Percentiles rank a stretch among this genome's conserved stretches.
These are phyloP conservation scores for Stenichneumon culpator DNA, from an alignment of 2,888 invertebrate species.

Conservation along the genomic window DNA sequence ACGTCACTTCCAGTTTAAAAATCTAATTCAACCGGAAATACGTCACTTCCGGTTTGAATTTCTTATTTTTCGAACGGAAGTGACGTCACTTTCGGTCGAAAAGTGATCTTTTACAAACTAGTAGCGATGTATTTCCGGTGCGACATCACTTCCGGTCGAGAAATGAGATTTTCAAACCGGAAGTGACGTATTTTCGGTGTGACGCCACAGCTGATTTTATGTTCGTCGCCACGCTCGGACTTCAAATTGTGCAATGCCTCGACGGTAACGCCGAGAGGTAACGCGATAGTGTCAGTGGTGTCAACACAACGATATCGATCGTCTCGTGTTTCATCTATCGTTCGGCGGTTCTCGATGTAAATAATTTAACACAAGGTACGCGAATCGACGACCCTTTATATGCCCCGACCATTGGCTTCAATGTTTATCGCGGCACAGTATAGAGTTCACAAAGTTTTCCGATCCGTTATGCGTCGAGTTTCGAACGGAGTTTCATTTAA, in stretches of 20 bases:
- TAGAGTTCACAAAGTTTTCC: constrained; percentile 21
- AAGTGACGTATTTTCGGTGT: too few species aligned
- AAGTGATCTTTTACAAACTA: too few species aligned
- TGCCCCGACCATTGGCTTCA: background rate
- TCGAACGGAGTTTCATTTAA: constrained; percentile 4
- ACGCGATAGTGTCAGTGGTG: constrained; percentile 5
- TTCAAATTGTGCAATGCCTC: background rate
- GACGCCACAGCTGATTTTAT: background rate
- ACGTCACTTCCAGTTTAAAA: too few species aligned
- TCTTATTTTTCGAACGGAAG: too few species aligned
- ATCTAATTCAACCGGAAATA: too few species aligned
- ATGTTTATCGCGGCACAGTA: background rate
- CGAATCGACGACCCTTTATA: background rate
- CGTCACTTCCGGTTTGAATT: too few species aligned
- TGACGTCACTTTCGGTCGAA: too few species aligned
- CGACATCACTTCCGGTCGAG: too few species aligned
- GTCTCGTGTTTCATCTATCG: constrained; percentile 15
- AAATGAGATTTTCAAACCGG: too few species aligned
- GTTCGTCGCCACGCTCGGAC: background rate
- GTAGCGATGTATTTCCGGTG: too few species aligned
- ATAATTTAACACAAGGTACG: constrained; percentile 1
- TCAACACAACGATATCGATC: constrained; percentile 8
- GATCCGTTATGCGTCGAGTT: background rate
- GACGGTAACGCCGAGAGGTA: background rate
- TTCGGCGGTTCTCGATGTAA: background rate